phyloP scores from a whole-genome alignment of 2,113 vertebrate species.

The Tachysurus fulvidraco region DNA sequence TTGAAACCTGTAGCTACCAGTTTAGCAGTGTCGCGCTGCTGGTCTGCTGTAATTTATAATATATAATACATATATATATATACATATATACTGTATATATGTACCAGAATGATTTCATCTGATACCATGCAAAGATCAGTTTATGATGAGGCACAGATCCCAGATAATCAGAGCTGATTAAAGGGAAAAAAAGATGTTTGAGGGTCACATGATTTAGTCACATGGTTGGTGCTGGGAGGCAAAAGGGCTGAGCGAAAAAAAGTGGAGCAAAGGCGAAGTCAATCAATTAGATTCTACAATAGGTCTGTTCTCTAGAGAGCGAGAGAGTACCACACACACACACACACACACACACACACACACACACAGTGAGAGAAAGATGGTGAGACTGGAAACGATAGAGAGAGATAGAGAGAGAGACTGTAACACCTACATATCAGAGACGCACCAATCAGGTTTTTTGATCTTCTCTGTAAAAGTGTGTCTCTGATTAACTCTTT shows the following conservation, averaged over 20 bases:
- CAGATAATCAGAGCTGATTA: slow-evolving; percentile 34
- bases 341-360: not conserved
- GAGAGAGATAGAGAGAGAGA: not conserved
- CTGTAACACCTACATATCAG: not conserved
- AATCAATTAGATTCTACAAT: slow-evolving; percentile 70
- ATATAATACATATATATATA: not conserved
- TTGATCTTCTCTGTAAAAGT: not conserved
- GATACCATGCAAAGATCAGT: not conserved
- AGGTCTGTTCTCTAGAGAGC: slow-evolving; percentile 26
- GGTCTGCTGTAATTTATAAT: not conserved
- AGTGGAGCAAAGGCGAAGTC: slow-evolving; percentile 66
- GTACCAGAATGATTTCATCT: not conserved
- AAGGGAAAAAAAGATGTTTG: slow-evolving; percentile 21
- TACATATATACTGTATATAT: not conserved
- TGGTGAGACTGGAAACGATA: not conserved
- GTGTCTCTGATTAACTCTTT: not conserved
- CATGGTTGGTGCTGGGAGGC: slow-evolving; percentile 63
- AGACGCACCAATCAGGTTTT: not conserved
- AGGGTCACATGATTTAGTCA: slow-evolving; percentile 36
- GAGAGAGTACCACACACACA: not conserved
- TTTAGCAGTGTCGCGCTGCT: not conserved
- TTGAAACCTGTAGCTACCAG: not conserved
- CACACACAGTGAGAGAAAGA: not conserved
- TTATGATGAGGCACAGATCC: not conserved
- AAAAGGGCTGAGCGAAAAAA: slow-evolving; percentile 63